Evolutionary conservation across 2,888 invertebrate species (phyloP), one percentile per base, ranked within the genome.

Genomic region (Leptinotarsa juncta): DNA sequence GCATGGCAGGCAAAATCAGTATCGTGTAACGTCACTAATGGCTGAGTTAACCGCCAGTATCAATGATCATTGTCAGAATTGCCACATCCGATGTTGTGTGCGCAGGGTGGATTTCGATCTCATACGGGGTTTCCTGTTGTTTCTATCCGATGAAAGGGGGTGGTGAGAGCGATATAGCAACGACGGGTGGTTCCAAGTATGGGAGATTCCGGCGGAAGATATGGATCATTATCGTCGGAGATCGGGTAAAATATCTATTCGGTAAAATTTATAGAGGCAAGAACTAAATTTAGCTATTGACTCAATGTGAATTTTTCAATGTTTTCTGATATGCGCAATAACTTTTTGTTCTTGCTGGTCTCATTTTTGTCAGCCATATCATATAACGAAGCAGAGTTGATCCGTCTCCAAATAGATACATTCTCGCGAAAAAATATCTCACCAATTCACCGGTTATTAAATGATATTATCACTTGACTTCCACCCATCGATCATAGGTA

Each of bases 31-130:
- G 42, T 51, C 55, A 65, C 53, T 73, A 73, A 73, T 55, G 65
- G 57, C 51, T 20, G 53, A 69, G 73, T 55, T 73, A 69, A 68
- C 69, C 72, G 26, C 68, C 65, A 65, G 65, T 72, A 72, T 72
- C 72, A 62, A 68, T 68, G 67, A 72, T 72, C 72, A 65, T 67
- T 68, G 72, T 68, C 72, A 48, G 53, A 68, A 75, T 72, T 72
- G 72, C 75, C 72, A 72, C 70, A 75, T 75, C 75, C 75, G 72
- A 69, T 62, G 67, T 57, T 74, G 67, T 71, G 65, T 62, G 62
- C 26, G 62, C 62, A 42, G 62, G 62, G 7, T 62, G 62, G n/a
- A 32, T 62, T 62, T 62, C 62, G 62, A 62, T 32, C 26, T n/a
- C 62, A 42, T 62, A 32, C 42, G 7, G 62, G 3, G 62, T 42